Base-by-base conservation (phyloP, 2,797 vertebrate species). In the Clarias laeviceps region DNA sequence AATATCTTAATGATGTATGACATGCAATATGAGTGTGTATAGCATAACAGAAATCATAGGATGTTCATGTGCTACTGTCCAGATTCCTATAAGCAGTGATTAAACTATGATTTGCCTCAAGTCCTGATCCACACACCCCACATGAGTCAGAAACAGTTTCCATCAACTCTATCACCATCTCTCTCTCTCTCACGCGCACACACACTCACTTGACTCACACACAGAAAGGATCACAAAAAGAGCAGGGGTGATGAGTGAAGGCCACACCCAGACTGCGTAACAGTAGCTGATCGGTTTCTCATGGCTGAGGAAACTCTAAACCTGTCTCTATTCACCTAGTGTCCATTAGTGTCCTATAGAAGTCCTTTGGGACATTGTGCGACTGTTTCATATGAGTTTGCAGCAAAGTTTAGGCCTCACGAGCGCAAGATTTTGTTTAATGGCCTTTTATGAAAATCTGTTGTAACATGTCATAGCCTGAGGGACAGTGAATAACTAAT, bases 211-310 rank as follows among this genome's bases (percentile, higher is more conserved):
- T 56, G 54, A 84, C 66, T 78, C 77, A 86, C 76, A 27, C 82
- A 77, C 68, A 82, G 54, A 85, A 78, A 82, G 45, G 73, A 62
- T 22, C 20, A 82, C 29, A 64, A 80, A 90, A 88, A 83, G 78
- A 95, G 93, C 93, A 90, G 81, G 85, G 89, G 87, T 18, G 77
- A 62, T 79, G 54, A 29, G 64, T 62, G 34, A 66, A 84, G 27
- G 90, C 91, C 94, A 94, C 94, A 93, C 94, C 94, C 94, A 90
- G 92, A 74, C 84, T 90, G 89, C 89, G 94, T 91, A 95, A 95
- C 94, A 92, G 91, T 91, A 93, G 91, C 89, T 93, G 93, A 93
- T 93, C 90, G 83, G 91, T 89, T 94, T 94, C 91, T 93, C 90
- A 90, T 29, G 65, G 85, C 74, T 83, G 74, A 82, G 90, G 91